Evolutionary conservation across 2,797 vertebrate genomes (phyloP).

Genomic region (Peromyscus eremicus): DNA sequence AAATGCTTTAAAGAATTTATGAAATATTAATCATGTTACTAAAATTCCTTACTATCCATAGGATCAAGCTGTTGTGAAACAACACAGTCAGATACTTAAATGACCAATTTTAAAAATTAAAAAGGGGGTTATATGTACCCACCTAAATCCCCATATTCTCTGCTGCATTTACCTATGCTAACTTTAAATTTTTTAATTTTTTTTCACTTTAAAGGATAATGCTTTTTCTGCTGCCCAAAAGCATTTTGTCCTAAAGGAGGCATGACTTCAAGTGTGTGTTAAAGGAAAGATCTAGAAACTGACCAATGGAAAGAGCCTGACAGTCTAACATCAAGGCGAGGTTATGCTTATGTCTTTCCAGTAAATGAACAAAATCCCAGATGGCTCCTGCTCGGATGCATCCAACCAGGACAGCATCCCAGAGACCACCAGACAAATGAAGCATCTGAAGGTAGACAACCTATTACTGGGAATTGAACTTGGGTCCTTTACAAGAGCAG

Average conservation of each 20-base stretch:
- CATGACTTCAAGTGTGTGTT: not conserved
- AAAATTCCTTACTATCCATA: not conserved
- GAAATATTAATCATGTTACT: not conserved
- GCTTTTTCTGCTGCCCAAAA: not conserved
- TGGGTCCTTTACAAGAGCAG: not conserved
- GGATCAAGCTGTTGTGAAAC: not conserved
- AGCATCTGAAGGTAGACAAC: not conserved
- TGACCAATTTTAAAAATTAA: not conserved
- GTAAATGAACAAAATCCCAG: not conserved
- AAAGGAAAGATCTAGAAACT: not conserved
- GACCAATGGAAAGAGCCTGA: not conserved
- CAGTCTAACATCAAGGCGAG: not conserved
- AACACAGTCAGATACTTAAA: not conserved
- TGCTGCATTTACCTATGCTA: not conserved
- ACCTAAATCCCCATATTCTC: not conserved
- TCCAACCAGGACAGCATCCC: not conserved
- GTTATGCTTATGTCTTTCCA: not conserved
- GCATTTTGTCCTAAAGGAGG: not conserved
- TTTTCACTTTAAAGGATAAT: not conserved
- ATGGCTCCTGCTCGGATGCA: too few species aligned
- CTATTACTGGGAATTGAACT: not conserved
- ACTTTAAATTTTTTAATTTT: not conserved
- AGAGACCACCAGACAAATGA: not conserved
- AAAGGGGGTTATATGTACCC: not conserved
- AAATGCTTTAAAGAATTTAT: not conserved